Base-by-base conservation (phyloP, 2,797 vertebrate genomes). In the Notolabrus celidotus region DNA sequence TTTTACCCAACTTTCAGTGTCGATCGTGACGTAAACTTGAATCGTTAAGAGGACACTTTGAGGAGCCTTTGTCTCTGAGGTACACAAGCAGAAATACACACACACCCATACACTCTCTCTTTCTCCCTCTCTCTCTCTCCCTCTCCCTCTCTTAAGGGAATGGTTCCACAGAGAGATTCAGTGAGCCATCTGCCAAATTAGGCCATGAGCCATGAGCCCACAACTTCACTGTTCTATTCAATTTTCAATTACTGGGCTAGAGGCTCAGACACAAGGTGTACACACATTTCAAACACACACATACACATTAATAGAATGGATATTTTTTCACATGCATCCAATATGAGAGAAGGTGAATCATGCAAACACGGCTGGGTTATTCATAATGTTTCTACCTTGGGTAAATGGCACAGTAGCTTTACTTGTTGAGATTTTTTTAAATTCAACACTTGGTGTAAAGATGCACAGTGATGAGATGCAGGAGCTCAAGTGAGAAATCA, bases 171-270 rank as follows among this genome's bases (percentile, higher is more conserved):
- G 76, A 91, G 88, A 89, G 84, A 92, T 88, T 88, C 86, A 87
- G 82, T 74, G 83, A 92, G 92, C 94, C 93, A 94, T 95, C 94
- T 94, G 93, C 92, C 90, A 91, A 92, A 93, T 91, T 92, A 91
- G 92, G 90, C 92, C 91, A 87, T 79, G 82, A 80, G 91, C 92
- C 91, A 90, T 66, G 71, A 78, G 89, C 89, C 85, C 83, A 80
- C 83, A 88, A 90, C 90, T 90, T 88, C 73, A 85, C 84, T 84
- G 67, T 88, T 90, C 91, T 92, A 89, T 91, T 93, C 84, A 92
- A 77, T 94, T 90, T 92, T 86, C 90, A 88, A 87, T 88, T 88
- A 88, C 82, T 82, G 82, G 77, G 77, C 86, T 87, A 25, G 60
- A 86, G 81, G 84, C 84, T 86, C 63, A 81, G 82, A 79, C 62